Conservation (phyloP, 2,797 vertebrate genomes). For the Chloroceryle amazona region DNA sequence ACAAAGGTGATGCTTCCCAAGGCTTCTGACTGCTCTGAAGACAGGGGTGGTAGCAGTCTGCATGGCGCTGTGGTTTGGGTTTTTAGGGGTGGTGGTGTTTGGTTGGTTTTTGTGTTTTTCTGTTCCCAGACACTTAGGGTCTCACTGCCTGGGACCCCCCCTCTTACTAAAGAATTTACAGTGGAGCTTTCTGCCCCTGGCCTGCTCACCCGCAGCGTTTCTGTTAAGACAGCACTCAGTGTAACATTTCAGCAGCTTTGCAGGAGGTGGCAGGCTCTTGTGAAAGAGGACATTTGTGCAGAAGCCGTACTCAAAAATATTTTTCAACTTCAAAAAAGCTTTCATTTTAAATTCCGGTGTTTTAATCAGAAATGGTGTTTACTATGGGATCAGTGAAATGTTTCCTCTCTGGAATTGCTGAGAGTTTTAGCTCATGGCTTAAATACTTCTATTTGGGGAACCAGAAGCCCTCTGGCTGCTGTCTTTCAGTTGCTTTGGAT, state of each 20-base stretch:
- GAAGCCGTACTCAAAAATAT: neutral
- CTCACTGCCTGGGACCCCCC: accelerated
- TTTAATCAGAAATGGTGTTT: neutral
- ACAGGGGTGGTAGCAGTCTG: neutral
- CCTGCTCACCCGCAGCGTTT: neutral
- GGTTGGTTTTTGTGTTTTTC: neutral
- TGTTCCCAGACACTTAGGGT: neutral
- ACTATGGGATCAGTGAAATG: neutral
- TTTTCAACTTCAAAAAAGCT: neutral
- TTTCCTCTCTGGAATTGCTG: neutral
- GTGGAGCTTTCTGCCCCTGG: neutral
- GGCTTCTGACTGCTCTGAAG: neutral
- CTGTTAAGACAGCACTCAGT: neutral
- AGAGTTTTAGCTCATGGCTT: neutral
- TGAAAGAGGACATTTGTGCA: neutral
- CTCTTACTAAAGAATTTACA: accelerated
- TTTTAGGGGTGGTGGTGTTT: neutral
- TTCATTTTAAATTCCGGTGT: neutral
- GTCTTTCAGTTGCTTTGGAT: neutral
- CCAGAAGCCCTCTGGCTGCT: neutral
- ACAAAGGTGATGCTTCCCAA: neutral
- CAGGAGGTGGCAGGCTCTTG: neutral
- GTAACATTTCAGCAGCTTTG: too few relatives aligned
- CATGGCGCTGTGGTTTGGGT: neutral
- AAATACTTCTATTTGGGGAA: neutral